Percentiles rank a stretch among this genome's conserved stretches.
Evolutionary conservation across 1,140 invertebrate genomes (phyloP).

Genomic region (Drosophila arawakana): DNA sequence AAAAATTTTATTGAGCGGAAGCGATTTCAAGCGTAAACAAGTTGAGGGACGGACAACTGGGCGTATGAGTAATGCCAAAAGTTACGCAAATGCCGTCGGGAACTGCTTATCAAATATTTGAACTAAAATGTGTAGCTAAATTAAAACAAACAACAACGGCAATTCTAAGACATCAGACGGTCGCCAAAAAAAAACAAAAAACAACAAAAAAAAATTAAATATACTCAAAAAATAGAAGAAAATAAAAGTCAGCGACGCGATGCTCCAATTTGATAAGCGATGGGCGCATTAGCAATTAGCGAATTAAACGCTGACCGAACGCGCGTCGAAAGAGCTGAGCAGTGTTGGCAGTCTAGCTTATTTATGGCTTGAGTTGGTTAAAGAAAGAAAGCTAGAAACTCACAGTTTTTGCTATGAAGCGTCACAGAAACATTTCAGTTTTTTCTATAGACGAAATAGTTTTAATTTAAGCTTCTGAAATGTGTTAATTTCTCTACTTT

Average conservation of each 20-base stretch:
- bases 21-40: conserved; percentile 57
- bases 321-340: neutral
- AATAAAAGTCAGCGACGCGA: conserved; percentile 58
- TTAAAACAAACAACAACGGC: conserved; percentile 65
- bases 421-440: no score
- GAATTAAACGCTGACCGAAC: conserved; percentile 67
- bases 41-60: conserved; percentile 36
- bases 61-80: conserved; percentile 73
- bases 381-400: no score
- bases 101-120: conserved; percentile 77
- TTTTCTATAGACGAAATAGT: no score
- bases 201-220: conserved; percentile 6
- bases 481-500: no score
- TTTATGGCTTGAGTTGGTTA: no score
- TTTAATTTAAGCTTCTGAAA: no score
- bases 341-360: no score
- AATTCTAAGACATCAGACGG: conserved; percentile 44
- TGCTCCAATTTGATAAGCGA: conserved; percentile 81
- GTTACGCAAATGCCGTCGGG: conserved; percentile 57
- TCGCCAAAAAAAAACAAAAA: conserved; percentile 38
- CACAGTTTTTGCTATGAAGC: no score
- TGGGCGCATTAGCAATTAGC: conserved; percentile 77
- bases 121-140: conserved; percentile 77
- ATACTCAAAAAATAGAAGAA: conserved; percentile 44
- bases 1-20: conserved; percentile 58